Evolutionary conservation across 92 coral and sea anemone genomes (phyloP).

Genomic region (Zoanthus sansibaricus): DNA sequence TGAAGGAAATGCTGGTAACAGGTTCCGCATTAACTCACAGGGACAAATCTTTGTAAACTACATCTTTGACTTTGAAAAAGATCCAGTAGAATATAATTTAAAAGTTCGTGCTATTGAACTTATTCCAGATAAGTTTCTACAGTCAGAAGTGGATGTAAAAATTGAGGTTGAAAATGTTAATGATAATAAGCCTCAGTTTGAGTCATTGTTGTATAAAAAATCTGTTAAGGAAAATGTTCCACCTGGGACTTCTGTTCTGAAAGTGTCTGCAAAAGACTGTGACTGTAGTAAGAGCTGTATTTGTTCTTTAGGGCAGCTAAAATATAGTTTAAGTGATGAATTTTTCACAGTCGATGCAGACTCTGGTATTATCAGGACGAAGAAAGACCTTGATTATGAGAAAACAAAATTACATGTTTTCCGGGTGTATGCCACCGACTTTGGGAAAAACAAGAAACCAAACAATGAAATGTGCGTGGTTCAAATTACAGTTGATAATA

Average conservation of each 20-base stretch:
- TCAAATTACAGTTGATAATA: slow-evolving; percentile 61
- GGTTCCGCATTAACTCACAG: slow-evolving; percentile 58
- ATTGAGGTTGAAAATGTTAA: slow-evolving; percentile 81
- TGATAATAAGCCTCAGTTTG: slow-evolving; percentile 75
- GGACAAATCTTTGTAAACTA: slow-evolving; percentile 81
- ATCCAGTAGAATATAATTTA: slow-evolving; percentile 49
- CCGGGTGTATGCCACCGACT: slow-evolving; percentile 74
- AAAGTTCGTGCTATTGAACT: slow-evolving; percentile 82
- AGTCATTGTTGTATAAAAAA: slow-evolving; percentile 46
- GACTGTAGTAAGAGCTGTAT: slow-evolving; percentile 74
- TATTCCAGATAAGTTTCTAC: slow-evolving; percentile 59
- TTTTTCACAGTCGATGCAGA: slow-evolving; percentile 66
- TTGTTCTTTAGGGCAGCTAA: slow-evolving; percentile 71
- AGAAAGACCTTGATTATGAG: slow-evolving; percentile 77
- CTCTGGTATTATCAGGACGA: slow-evolving; percentile 77
- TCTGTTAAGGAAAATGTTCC: slow-evolving; percentile 66
- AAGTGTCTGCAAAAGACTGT: slow-evolving; percentile 77
- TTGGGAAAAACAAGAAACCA: slow-evolving; percentile 55
- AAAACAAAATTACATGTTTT: slow-evolving; percentile 57
- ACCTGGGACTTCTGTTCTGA: slow-evolving; percentile 65
- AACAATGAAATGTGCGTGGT: slow-evolving; percentile 53
- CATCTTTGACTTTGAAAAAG: slow-evolving; percentile 71
- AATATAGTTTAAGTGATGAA: slow-evolving; percentile 64
- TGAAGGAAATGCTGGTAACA: slow-evolving; percentile 64
- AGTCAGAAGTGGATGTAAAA: slow-evolving; percentile 72